Percentiles rank a stretch among this genome's conserved stretches.
These are phyloP conservation scores for Tipula unca DNA, from an alignment of 2,888 invertebrate species.

Conservation along the genomic window DNA sequence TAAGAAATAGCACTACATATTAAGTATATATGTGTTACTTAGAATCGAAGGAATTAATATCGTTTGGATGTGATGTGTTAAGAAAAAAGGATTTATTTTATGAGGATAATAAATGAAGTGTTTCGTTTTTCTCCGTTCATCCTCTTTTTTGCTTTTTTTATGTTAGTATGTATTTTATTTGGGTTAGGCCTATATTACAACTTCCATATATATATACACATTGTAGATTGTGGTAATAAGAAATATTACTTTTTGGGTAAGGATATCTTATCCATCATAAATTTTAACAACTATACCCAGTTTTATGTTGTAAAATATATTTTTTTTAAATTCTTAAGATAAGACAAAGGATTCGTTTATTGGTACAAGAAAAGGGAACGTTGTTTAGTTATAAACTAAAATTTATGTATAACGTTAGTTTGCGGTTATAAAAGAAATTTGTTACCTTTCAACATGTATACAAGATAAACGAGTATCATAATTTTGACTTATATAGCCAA, in stretches of 20 bases:
- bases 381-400: background rate
- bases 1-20: background rate
- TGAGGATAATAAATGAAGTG: background rate
- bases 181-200: background rate
- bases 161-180: background rate
- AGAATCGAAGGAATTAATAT: background rate
- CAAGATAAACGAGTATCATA: background rate
- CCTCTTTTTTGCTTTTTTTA: background rate
- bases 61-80: background rate
- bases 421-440: background rate
- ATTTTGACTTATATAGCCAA: background rate
- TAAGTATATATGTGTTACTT: background rate
- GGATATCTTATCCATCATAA: background rate
- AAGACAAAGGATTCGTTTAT: background rate
- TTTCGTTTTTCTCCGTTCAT: background rate
- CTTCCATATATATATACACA: background rate
- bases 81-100: background rate
- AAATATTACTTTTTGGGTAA: background rate
- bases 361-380: background rate
- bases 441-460: constrained; percentile 14
- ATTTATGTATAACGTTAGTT: background rate
- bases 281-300: background rate
- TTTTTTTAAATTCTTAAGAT: background rate
- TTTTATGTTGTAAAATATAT: background rate
- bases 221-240: background rate